Percentiles rank a stretch among this genome's conserved stretches.
These are phyloP conservation scores for Episyrphus balteatus DNA, from an alignment of 1,140 invertebrate genomes.

Conservation along the genomic window DNA sequence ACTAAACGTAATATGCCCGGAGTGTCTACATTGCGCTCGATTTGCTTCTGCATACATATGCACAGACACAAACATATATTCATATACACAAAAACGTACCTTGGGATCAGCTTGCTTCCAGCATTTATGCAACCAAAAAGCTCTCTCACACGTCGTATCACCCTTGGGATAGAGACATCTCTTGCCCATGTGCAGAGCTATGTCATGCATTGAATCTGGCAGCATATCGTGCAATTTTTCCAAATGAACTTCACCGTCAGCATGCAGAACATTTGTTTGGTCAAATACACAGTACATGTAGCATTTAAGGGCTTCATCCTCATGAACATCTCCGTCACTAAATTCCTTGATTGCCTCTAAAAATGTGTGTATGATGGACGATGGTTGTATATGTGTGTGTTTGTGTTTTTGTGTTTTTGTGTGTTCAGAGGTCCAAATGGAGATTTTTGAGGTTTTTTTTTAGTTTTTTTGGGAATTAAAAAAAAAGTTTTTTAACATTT, in stretches of 20 bases:
- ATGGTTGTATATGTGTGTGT: background rate
- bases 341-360: slow-evolving; percentile 27
- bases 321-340: slow-evolving; percentile 23
- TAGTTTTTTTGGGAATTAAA: background rate
- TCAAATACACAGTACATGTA: slow-evolving; percentile 27
- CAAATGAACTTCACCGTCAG: slow-evolving; percentile 21
- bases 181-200: slow-evolving; percentile 22
- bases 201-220: slow-evolving; percentile 21
- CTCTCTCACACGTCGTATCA: slow-evolving; percentile 22
- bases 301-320: slow-evolving; percentile 22
- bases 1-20: no score
- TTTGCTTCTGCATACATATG: background rate
- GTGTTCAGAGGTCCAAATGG: slow-evolving; percentile 6
- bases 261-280: slow-evolving; percentile 19
- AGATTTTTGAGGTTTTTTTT: background rate
- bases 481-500: background rate
- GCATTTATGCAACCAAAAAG: slow-evolving; percentile 27
- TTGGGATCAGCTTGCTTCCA: slow-evolving; percentile 22
- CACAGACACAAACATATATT: background rate
- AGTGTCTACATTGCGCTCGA: no score
- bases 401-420: background rate
- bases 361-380: slow-evolving; percentile 1
- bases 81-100: slow-evolving; percentile 2
- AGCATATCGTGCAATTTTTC: slow-evolving; percentile 17
- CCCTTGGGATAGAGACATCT: slow-evolving; percentile 21